These are phyloP conservation scores for Tauraco hartlaubi DNA, from an alignment of 2,797 vertebrate genomes.

Conservation along the genomic window DNA sequence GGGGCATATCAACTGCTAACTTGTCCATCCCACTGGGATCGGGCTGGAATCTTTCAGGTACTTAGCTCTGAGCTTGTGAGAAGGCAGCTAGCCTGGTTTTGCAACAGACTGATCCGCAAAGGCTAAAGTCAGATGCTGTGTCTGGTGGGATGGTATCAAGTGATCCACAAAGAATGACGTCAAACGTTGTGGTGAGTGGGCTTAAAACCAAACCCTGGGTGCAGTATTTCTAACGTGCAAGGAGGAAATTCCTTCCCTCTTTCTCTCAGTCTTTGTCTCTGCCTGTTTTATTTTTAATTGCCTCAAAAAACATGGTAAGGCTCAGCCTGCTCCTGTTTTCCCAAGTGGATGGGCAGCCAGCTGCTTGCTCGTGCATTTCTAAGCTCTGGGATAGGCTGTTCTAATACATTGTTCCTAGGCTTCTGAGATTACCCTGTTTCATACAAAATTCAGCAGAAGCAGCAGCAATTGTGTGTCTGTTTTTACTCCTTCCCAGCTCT, in stretches of 20 bases:
- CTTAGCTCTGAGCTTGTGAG: neutral
- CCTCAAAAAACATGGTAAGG: neutral
- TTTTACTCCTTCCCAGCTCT: neutral
- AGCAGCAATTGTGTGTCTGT: neutral
- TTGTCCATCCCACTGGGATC: neutral
- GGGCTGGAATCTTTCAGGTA: neutral
- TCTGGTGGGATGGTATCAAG: neutral
- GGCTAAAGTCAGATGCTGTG: neutral
- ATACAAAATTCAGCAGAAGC: neutral
- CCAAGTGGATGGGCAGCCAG: neutral
- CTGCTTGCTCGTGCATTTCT: slow-evolving; percentile 14
- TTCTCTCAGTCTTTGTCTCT: neutral
- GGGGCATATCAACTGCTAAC: neutral
- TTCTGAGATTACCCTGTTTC: neutral
- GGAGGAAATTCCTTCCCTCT: neutral
- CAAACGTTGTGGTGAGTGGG: neutral
- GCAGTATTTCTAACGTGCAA: neutral
- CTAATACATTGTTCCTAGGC: neutral
- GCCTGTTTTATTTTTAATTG: neutral
- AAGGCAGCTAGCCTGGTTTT: neutral
- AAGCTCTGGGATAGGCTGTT: neutral
- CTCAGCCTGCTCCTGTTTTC: neutral
- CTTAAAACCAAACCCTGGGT: neutral
- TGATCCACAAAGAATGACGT: neutral
- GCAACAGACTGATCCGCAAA: neutral